phyloP scores from a whole-genome alignment of 2,888 invertebrate species.

The Mesorhabditis belari region DNA sequence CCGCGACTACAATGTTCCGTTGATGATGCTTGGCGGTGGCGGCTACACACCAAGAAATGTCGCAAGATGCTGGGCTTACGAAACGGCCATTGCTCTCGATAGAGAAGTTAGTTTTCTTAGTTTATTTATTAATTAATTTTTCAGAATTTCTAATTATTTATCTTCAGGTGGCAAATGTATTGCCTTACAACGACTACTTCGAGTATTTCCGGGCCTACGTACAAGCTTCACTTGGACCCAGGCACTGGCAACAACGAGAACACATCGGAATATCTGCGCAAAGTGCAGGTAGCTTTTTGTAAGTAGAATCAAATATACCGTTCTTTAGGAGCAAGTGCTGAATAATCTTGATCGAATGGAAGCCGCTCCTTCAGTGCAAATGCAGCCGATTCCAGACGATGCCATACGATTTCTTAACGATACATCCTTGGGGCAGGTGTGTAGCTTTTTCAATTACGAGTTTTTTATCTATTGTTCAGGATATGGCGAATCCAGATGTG shows the following conservation, averaged over 20 bases:
- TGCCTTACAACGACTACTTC: conserved; percentile 49
- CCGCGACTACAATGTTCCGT: conserved; percentile 89
- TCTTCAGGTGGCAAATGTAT: conserved; percentile 16
- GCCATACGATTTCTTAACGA: conserved; percentile 3
- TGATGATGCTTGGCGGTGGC: conserved; percentile 92
- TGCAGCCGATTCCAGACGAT: conserved; percentile 23
- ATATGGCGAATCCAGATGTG: conserved; percentile 43
- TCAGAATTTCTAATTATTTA: background rate
- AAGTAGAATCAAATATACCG: no score
- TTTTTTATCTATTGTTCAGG: conserved; percentile 6
- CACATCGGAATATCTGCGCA: conserved; percentile 30
- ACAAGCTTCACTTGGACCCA: conserved; percentile 46
- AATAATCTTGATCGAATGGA: conserved; percentile 39
- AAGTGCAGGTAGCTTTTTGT: conserved; percentile 35
- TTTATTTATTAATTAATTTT: no score
- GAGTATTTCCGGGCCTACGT: conserved; percentile 48
- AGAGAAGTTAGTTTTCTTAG: conserved; percentile 66
- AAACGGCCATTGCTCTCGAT: conserved; percentile 67
- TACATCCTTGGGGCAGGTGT: background rate
- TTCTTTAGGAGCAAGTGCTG: conserved; percentile 29
- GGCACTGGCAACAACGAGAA: conserved; percentile 36
- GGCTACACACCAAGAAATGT: conserved; percentile 47
- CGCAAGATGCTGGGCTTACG: conserved; percentile 85
- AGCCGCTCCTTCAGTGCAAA: conserved; percentile 46
- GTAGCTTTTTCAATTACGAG: background rate